Conservation (phyloP, 2,888 invertebrate species). For the Eutolmus rufibarbis region DNA sequence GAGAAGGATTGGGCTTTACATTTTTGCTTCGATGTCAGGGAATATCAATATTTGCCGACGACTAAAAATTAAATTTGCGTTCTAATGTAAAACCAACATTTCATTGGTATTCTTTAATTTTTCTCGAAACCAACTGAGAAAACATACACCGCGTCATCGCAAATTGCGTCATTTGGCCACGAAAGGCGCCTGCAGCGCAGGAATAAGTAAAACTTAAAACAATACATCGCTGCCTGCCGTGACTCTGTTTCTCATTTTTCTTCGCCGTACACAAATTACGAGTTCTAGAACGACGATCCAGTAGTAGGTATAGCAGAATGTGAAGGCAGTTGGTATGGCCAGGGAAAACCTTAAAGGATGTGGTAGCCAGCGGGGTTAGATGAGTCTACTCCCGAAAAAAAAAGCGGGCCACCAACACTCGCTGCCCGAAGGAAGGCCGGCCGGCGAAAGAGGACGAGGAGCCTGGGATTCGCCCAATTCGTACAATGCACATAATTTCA, state of each 20-base stretch:
- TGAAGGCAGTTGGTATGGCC: background rate
- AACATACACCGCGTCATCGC: background rate
- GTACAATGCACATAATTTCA: constrained; percentile 25
- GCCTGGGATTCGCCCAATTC: background rate
- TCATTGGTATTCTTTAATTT: constrained; percentile 34
- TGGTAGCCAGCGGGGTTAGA: background rate
- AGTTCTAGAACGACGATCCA: background rate
- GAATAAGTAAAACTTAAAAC: background rate
- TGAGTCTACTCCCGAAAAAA: background rate
- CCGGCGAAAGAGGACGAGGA: background rate
- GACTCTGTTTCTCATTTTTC: background rate
- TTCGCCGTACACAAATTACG: background rate
- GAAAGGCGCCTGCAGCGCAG: background rate
- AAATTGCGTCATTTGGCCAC: background rate
- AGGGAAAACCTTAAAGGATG: background rate
- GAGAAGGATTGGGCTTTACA: background rate
- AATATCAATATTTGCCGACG: constrained; percentile 21
- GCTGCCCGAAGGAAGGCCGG: background rate
- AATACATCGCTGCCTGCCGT: background rate
- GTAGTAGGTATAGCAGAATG: background rate
- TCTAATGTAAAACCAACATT: constrained; percentile 28
- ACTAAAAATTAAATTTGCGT: constrained; percentile 8
- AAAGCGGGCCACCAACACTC: background rate
- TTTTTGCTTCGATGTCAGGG: background rate
- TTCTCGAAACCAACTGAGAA: background rate